Base-by-base conservation (phyloP, 2,113 vertebrate genomes). In the Tupaia tana region DNA sequence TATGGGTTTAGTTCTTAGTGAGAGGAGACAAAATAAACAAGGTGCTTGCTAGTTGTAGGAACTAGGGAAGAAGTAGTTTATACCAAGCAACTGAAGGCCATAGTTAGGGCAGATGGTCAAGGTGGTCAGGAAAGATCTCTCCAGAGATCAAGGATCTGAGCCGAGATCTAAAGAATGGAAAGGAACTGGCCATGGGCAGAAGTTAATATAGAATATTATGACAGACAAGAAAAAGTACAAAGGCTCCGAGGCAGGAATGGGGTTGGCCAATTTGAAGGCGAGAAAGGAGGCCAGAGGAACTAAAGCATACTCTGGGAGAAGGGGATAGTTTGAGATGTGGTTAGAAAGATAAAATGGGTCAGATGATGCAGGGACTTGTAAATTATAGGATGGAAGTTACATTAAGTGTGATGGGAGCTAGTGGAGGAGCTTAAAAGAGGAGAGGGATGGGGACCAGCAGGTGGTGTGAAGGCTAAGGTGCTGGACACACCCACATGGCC, bases 1-100 rank as follows among this genome's bases (percentile, higher is more conserved):
- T 89, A 61, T 64, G 6, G 15, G 61, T 15, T 86, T 70, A 86
- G 58, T 27, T 83, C 80, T 91, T 82, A 71, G 4, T 89, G 25
- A 22, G 10, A 95, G 81, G 59, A 71, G 22, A 88, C 13, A 79
- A 91, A 96, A 58, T 93, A 90, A 95, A 89, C 18, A 67, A 67
- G 34, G 89, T 85, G 66, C 95, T 52, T 91, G 25, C 54, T 86
- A 63, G 25, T 70, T 59, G 34, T 27, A 78, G 64, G 19, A 61
- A 27, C 70, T 24, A 52, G 54, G 27, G 87, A 79, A 84, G 52
- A 71, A 93, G 74, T 7, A 52, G 25, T 63, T 92, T n/a, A 54
- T 58, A 83, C 25, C 15, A 92, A 64, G 66, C 78, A 92, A 80
- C 77, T 61, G 29, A 34, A 83, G 67, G 34, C 43, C 43, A 43